A percentile compares a stretch with the other conserved stretches of the same genome.
Conservation (phyloP, 2,888 invertebrate species). For the Drosophila merina region DNA sequence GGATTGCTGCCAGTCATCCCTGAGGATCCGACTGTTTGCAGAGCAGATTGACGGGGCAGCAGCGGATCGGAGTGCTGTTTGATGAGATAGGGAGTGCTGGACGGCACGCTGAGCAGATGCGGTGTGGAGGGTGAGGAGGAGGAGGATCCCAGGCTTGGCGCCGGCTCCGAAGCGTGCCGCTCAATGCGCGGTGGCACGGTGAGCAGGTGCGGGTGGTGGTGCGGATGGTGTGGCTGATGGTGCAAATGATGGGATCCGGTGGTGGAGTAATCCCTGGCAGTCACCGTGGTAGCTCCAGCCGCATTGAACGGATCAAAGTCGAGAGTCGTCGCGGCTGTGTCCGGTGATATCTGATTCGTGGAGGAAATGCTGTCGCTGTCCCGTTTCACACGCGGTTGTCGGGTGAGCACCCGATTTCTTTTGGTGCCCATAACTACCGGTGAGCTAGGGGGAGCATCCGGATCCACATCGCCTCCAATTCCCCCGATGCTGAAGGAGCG, state of each 20-base stretch:
- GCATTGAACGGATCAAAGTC: slow-evolving; percentile 81
- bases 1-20: slow-evolving; percentile 66
- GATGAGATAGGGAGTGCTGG: slow-evolving; percentile 85
- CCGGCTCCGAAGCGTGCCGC: slow-evolving; percentile 86
- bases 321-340: slow-evolving; percentile 70
- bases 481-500: slow-evolving; percentile 45
- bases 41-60: slow-evolving; percentile 86
- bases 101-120: slow-evolving; percentile 86
- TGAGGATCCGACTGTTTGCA: slow-evolving; percentile 55
- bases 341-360: slow-evolving; percentile 82
- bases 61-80: slow-evolving; percentile 89
- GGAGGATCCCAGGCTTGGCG: slow-evolving; percentile 83
- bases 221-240: slow-evolving; percentile 49
- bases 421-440: slow-evolving; percentile 85
- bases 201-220: slow-evolving; percentile 77
- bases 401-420: slow-evolving; percentile 87
- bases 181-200: slow-evolving; percentile 86
- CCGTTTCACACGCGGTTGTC: slow-evolving; percentile 88
- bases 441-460: slow-evolving; percentile 35
- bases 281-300: slow-evolving; percentile 62
- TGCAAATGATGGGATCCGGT: slow-evolving; percentile 51
- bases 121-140: slow-evolving; percentile 83
- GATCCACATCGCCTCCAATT: slow-evolving; percentile 21
- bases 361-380: slow-evolving; percentile 85
- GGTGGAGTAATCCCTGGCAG: slow-evolving; percentile 67